phyloP scores from a whole-genome alignment of 2,797 vertebrate genomes.

The Otolemur crassicaudatus region DNA sequence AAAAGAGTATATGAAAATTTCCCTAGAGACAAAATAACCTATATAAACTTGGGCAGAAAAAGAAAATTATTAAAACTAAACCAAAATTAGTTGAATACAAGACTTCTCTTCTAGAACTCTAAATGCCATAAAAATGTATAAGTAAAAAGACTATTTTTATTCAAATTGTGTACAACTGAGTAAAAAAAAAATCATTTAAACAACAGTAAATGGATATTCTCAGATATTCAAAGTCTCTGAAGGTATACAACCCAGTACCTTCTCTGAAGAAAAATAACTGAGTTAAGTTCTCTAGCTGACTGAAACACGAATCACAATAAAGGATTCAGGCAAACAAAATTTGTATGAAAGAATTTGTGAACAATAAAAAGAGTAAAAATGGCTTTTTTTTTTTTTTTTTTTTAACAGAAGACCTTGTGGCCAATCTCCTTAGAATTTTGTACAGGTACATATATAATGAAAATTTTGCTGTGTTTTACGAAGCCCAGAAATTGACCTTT shows the following conservation, averaged over 20 bases:
- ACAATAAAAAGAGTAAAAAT: constrained; percentile 25
- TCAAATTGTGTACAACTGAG: background rate
- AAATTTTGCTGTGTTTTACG: constrained; percentile 52
- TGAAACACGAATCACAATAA: background rate
- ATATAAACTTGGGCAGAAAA: background rate
- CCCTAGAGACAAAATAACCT: background rate
- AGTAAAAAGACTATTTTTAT: background rate
- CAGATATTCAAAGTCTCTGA: background rate
- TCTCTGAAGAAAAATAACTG: constrained; percentile 15
- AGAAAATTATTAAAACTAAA: background rate
- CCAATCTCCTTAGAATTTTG: background rate
- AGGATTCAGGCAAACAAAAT: background rate
- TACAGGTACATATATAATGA: background rate
- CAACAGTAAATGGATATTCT: background rate
- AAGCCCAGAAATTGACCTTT: constrained; percentile 35
- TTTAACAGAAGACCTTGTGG: background rate
- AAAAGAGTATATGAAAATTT: constrained; percentile 8
- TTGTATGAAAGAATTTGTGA: background rate
- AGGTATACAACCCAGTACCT: background rate
- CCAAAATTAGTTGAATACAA: background rate
- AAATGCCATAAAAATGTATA: background rate
- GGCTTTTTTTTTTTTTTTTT: background rate
- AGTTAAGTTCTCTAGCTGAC: background rate
- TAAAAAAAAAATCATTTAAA: background rate
- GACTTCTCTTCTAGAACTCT: background rate